Base-by-base conservation (phyloP, 2,113 vertebrate genomes). In the Dermatemys mawii region DNA sequence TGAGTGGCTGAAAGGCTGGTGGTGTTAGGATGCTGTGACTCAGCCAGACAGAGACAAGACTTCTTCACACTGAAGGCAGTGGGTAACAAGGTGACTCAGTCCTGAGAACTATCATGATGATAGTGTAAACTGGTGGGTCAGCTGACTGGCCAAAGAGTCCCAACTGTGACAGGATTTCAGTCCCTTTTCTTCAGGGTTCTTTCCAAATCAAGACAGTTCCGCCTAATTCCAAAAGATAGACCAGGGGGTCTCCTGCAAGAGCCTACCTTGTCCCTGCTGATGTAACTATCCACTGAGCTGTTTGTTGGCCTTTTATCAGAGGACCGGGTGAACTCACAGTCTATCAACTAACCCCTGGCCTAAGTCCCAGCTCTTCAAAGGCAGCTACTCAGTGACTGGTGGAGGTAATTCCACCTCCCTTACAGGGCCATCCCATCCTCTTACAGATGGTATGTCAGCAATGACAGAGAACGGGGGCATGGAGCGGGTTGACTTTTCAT, bases 201-300 rank as follows among this genome's bases (percentile, higher is more conserved):
- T 67, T n/a, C 32, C 60, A 67, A 67, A 67, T n/a, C 21, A 29
- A 29, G 55, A 3, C 22, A 55, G 49, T 29, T 35, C 85, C 55
- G 12, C 26, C 7, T 32, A 26, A 55, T 54, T 11, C 24, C 41
- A 32, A 27, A 13, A 35, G 9, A 50, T 27, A 67, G 41, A 2
- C 5, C 32, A 2, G 2, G 5, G 5, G 29, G 49, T 16, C 9
- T 67, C 60, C 24, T 54, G 4, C 5, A 35, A 13, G 3, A 48
- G 76, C 46, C 1, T 1, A 32, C 4, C 12, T 8, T 11, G 3
- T 6, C 19, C 26, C n/a, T 41, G 38, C 13, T 44, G 41, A 70
- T 50, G 67, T 6, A 41, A 49, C 8, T 29, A 29, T 0, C 0
- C 1, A 26, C 0, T 2, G 51, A 75, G 13, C 3, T 13, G 10